Evolutionary conservation across 2,888 invertebrate genomes (phyloP), one percentile per base, ranked within the genome.

Genomic region (Aphodius granarius): DNA sequence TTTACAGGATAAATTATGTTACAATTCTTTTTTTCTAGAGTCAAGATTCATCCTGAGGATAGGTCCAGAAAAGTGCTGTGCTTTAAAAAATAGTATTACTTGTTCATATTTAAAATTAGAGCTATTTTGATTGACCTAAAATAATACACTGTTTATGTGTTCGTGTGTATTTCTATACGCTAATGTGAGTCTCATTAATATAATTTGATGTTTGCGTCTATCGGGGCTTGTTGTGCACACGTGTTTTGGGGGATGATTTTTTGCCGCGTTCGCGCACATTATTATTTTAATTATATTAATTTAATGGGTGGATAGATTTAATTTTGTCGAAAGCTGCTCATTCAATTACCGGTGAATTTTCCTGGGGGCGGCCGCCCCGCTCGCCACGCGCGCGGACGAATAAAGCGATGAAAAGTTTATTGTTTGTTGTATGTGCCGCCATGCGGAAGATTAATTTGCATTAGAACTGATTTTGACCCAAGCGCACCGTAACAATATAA

Each of bases 111-210:
- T n/a, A n/a, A n/a, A n/a, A n/a, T n/a, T n/a, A n/a, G n/a, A n/a
- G n/a, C n/a, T n/a, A n/a, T n/a, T n/a, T n/a, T n/a, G n/a, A n/a
- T n/a, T n/a, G n/a, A n/a, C n/a, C n/a, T n/a, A n/a, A n/a, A n/a
- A n/a, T n/a, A n/a, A n/a, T n/a, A n/a, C n/a, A n/a, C n/a, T n/a
- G n/a, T n/a, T n/a, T 20, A n/a, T 68, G 19, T 21, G 68, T n/a
- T 19, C 13, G 66, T 66, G 68, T 6, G 21, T 68, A 68, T 21
- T 21, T 68, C 22, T 75, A 72, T 72, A 73, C 72, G 68, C 63
- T 71, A 75, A 72, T 72, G 70, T 20, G 66, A 66, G 63, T 73
- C 73, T 73, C 75, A 75, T 72, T 75, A 75, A 72, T 75, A 72
- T 75, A 70, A 75, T 75, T 75, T 70, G 63, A 23, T 72, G 66